A percentile compares a stretch with the other conserved stretches of the same genome.
Conservation (phyloP, 1,140 invertebrate genomes). For the Muscidifurax raptorellus region DNA sequence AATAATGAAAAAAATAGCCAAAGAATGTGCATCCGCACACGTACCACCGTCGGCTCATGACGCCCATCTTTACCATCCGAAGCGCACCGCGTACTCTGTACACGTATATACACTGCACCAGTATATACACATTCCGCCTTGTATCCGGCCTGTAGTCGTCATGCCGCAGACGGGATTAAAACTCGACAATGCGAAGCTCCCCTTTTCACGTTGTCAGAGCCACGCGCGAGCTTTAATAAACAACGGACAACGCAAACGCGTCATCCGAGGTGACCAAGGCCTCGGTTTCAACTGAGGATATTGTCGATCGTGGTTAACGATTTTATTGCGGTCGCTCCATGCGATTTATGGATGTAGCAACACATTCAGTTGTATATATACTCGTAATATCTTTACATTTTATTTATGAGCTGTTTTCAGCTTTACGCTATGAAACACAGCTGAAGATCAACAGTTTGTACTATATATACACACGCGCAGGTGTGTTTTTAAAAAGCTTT, state of each 20-base stretch:
- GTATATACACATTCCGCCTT: no score
- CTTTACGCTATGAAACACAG: no score
- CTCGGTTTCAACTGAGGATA: no score
- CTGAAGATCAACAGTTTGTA: background rate
- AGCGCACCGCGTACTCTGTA: background rate
- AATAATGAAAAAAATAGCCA: no score
- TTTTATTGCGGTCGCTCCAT: no score
- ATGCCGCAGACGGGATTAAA: background rate
- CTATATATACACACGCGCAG: no score
- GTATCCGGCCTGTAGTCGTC: no score
- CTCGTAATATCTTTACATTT: no score
- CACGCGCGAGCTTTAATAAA: background rate
- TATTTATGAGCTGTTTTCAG: no score
- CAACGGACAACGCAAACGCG: background rate
- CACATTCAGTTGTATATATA: no score
- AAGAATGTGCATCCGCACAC: background rate
- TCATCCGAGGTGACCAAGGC: background rate
- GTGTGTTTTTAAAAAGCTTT: background rate
- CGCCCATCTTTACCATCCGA: background rate
- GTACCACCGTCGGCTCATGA: background rate
- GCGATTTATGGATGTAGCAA: no score
- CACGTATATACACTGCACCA: background rate
- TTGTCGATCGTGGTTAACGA: no score
- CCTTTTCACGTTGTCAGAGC: background rate
- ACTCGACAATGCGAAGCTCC: background rate